A percentile compares a stretch with the other conserved stretches of the same genome.
Conservation (phyloP, 2,113 vertebrate species). For the Sakesphorus luctuosus region DNA sequence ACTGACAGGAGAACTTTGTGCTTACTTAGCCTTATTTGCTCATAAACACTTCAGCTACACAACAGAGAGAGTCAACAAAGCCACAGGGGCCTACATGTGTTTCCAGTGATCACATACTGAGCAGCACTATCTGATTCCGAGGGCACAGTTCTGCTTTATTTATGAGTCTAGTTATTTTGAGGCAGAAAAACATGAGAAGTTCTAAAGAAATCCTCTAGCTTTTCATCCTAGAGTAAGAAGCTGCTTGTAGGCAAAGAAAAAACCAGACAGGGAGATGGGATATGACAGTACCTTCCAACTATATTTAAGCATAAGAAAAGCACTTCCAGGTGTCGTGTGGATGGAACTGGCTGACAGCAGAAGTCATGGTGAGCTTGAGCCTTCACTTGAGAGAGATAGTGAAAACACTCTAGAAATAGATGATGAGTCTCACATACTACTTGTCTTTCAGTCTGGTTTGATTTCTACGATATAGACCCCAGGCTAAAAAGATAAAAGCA, state of each 20-base stretch:
- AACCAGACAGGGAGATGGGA: not conserved
- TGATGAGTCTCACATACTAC: not conserved
- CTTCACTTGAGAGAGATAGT: not conserved
- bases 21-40: not conserved
- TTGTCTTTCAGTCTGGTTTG: not conserved
- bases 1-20: not conserved
- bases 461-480: not conserved
- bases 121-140: not conserved
- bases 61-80: not conserved
- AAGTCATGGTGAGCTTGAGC: not conserved
- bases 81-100: not conserved
- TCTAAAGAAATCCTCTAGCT: conserved; percentile 33
- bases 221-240: not conserved
- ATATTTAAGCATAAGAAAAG: not conserved
- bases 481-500: not conserved
- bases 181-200: not conserved
- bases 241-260: not conserved
- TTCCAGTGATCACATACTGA: not conserved
- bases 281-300: not conserved
- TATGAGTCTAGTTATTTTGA: conserved; percentile 27
- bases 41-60: not conserved
- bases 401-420: not conserved
- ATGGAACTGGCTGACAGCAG: not conserved
- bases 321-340: accelerated
- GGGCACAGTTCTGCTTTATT: conserved; percentile 7